These are phyloP conservation scores for Orbicella faveolata DNA, from an alignment of 64 coral and sea anemone species.

Conservation along the genomic window DNA sequence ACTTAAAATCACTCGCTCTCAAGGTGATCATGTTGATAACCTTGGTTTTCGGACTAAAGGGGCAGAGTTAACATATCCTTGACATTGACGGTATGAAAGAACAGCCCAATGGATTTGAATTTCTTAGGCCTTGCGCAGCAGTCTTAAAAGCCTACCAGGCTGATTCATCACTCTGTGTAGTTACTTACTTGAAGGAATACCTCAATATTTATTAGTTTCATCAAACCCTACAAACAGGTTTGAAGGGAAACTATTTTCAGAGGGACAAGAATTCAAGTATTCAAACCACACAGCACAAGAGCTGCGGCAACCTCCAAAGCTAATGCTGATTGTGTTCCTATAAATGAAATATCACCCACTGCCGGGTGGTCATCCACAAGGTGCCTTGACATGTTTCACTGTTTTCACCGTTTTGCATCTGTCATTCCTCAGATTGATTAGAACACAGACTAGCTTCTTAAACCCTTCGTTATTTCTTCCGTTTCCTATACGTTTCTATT, in stretches of 20 bases:
- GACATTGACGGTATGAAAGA: no score
- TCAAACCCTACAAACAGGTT: background rate
- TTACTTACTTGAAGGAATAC: no score
- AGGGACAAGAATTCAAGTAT: background rate
- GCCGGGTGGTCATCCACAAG: background rate
- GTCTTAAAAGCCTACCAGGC: no score
- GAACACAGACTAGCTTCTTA: background rate
- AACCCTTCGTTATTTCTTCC: no score
- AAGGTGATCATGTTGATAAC: background rate
- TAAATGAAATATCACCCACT: background rate
- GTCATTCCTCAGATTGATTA: background rate
- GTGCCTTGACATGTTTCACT: background rate
- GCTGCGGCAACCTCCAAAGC: background rate
- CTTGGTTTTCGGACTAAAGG: background rate
- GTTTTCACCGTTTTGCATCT: background rate
- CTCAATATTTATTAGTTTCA: no score
- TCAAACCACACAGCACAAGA: conserved; percentile 46
- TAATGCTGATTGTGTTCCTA: background rate
- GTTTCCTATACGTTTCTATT: no score
- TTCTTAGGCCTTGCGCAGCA: no score
- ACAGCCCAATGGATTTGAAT: no score
- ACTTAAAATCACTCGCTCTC: background rate
- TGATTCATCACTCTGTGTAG: no score
- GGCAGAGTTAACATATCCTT: background rate
- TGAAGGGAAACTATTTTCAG: background rate